Percentiles rank a stretch among this genome's conserved stretches.
Conservation (phyloP, 2,113 vertebrate species). For the Falcunculus frontatus region DNA sequence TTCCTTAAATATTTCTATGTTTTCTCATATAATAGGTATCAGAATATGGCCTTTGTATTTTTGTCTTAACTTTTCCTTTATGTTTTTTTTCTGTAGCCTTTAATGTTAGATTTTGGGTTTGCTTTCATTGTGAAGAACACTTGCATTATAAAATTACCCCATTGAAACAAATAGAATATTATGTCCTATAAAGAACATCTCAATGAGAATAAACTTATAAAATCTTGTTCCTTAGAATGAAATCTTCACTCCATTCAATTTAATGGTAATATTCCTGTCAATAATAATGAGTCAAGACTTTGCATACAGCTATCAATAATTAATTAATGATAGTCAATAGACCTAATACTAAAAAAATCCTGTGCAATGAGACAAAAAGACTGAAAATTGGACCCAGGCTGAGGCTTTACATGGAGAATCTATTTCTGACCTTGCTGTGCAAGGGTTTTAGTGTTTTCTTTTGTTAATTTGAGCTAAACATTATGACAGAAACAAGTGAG, state of each 20-base stretch:
- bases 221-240: not conserved
- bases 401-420: not conserved
- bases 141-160: not conserved
- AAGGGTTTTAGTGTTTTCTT: not conserved
- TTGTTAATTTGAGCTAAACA: not conserved
- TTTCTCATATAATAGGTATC: not conserved
- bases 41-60: not conserved
- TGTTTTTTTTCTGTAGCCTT: not conserved
- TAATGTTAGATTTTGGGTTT: not conserved
- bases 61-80: not conserved
- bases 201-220: not conserved
- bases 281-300: not conserved
- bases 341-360: not conserved
- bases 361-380: not conserved
- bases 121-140: not conserved
- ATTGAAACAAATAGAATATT: not conserved
- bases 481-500: not conserved
- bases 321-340: not conserved
- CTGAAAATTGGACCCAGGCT: not conserved
- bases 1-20: not conserved
- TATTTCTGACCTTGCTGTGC: not conserved
- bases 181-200: not conserved
- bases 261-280: not conserved
- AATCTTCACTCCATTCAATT: not conserved
- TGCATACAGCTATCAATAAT: not conserved